phyloP scores from a whole-genome alignment of 2,888 invertebrate genomes.

The Brachyopa scutellaris region DNA sequence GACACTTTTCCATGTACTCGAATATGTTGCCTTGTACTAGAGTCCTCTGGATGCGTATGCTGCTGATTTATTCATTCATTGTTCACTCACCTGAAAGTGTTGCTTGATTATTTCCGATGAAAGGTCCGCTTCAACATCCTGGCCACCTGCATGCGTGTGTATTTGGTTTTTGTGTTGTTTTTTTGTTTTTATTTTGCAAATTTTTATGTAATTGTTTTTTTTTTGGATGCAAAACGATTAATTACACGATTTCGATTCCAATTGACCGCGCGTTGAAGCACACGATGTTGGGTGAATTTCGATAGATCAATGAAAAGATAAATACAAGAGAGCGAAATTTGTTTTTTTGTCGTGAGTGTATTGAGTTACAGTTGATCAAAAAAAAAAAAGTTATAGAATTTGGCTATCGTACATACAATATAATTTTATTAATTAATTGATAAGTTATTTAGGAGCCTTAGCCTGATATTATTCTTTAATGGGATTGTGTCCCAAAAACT shows the following conservation, averaged over 20 bases:
- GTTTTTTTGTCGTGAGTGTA: constrained; percentile 58
- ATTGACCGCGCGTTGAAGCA: constrained; percentile 40
- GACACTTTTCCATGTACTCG: too few species aligned
- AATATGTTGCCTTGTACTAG: constrained; percentile 22
- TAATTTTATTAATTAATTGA: too few species aligned
- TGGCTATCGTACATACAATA: neutral
- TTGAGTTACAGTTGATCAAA: constrained; percentile 45
- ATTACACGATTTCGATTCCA: constrained; percentile 57
- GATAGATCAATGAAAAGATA: constrained; percentile 67
- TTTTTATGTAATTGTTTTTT: too few species aligned
- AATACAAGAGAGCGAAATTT: constrained; percentile 52
- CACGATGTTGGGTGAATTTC: constrained; percentile 54
- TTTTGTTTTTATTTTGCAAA: constrained; percentile 26
- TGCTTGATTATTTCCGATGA: constrained; percentile 82
- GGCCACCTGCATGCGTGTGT: constrained; percentile 78
- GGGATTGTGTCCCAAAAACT: too few species aligned
- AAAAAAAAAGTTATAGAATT: neutral
- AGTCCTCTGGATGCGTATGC: neutral
- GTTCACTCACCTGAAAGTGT: constrained; percentile 81
- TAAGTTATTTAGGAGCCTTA: too few species aligned
- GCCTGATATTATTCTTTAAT: too few species aligned
- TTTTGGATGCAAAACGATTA: constrained; percentile 11
- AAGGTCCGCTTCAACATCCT: constrained; percentile 81
- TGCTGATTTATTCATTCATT: constrained; percentile 49
- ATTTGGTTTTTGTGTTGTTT: constrained; percentile 75